Conservation (phyloP, 2,888 invertebrate species). For the Allygus modestus region DNA sequence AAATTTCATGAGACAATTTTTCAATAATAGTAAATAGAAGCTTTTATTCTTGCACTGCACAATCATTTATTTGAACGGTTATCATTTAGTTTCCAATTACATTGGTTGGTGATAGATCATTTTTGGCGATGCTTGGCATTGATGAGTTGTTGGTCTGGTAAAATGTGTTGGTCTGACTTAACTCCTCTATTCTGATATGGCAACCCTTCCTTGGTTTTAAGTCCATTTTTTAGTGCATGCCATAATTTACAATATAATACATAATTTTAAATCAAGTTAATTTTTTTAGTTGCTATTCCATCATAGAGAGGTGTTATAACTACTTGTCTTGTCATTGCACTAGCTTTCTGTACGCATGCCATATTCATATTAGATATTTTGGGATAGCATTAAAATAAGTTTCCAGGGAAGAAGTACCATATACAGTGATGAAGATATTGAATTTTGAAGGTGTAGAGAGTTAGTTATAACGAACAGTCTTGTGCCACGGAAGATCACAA, state of each 20-base stretch:
- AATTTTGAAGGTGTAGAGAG: constrained; percentile 34
- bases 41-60: too few species aligned
- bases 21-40: too few species aligned
- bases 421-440: constrained; percentile 32
- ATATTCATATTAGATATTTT: constrained; percentile 12
- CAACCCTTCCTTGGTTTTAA: neutral
- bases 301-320: neutral
- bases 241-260: neutral
- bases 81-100: too few species aligned
- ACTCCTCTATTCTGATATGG: neutral
- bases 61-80: too few species aligned
- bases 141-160: neutral
- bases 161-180: neutral
- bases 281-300: neutral
- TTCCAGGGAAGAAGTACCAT: constrained; percentile 22
- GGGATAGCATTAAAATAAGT: constrained; percentile 39
- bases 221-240: neutral
- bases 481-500: constrained; percentile 20
- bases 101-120: neutral
- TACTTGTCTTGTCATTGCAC: neutral
- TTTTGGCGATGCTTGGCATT: constrained; percentile 17
- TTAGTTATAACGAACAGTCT: constrained; percentile 18
- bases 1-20: too few species aligned
- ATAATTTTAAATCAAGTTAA: neutral
- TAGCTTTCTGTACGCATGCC: constrained; percentile 38